phyloP scores from a whole-genome alignment of 64 coral and sea anemone genomes.

The Actinia tenebrosa region DNA sequence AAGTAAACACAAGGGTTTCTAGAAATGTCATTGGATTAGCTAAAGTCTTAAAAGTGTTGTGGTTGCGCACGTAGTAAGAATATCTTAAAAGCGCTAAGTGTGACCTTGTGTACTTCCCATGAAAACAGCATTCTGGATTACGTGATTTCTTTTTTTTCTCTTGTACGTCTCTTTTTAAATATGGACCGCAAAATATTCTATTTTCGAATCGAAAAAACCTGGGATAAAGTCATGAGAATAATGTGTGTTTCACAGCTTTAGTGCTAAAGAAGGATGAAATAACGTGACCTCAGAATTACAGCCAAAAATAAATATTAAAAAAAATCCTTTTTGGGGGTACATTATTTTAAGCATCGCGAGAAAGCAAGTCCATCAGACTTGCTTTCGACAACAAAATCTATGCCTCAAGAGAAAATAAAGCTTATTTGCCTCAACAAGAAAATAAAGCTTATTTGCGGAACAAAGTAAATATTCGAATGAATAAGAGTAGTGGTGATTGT shows the following conservation, averaged over 20 bases:
- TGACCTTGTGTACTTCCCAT: neutral
- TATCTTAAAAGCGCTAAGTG: slow-evolving; percentile 6
- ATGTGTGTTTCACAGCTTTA: no score
- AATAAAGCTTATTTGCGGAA: neutral
- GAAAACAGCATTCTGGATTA: neutral
- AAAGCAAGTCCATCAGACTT: neutral
- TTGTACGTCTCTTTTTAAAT: neutral
- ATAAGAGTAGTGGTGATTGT: neutral
- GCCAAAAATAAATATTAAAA: no score
- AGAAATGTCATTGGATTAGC: slow-evolving; percentile 7
- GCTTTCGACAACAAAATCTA: neutral
- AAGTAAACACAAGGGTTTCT: slow-evolving; percentile 7
- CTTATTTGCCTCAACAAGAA: neutral
- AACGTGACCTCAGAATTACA: no score
- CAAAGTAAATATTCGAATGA: neutral
- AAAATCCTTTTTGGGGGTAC: no score
- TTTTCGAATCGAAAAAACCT: no score
- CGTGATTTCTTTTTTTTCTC: neutral
- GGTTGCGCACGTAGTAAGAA: neutral
- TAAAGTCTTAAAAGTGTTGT: slow-evolving; percentile 15
- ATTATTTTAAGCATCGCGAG: neutral
- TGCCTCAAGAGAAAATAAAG: neutral
- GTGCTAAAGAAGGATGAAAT: no score
- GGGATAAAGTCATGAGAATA: no score
- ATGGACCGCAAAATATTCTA: no score